A percentile compares a stretch with the other conserved stretches of the same genome.
Evolutionary conservation across 2,888 invertebrate genomes (phyloP).

Genomic region (Limnephilus rhombicus): DNA sequence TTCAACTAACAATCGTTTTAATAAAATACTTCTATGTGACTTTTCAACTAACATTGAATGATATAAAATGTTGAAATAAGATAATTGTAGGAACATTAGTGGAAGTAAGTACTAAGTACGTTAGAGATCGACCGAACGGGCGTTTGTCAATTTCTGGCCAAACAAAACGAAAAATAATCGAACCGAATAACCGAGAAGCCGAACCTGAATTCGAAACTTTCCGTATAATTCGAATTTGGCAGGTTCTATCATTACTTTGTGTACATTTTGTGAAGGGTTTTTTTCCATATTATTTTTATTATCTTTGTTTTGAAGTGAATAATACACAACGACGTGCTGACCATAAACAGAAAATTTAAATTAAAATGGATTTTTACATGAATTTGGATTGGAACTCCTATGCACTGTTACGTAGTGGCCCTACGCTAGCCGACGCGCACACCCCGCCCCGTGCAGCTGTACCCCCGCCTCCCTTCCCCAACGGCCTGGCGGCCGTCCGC

Average conservation of each 20-base stretch:
- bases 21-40: not conserved
- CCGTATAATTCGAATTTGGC: not conserved
- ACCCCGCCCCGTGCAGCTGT: no score
- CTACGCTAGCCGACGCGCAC: no score
- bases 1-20: not conserved
- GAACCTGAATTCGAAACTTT: not conserved
- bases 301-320: no score
- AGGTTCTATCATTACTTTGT: not conserved
- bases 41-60: slow-evolving; percentile 16
- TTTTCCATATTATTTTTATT: not conserved
- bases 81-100: not conserved
- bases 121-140: not conserved
- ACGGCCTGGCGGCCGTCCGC: no score
- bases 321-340: no score
- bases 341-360: no score
- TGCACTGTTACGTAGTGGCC: no score
- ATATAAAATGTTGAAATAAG: not conserved
- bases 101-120: not conserved
- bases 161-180: not conserved
- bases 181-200: not conserved
- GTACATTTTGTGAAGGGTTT: not conserved
- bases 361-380: no score
- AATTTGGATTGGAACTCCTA: no score
- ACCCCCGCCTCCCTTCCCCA: no score
- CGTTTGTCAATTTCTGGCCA: not conserved